Conservation (phyloP, 2,888 invertebrate genomes). For the Cryptus viduatorius region DNA sequence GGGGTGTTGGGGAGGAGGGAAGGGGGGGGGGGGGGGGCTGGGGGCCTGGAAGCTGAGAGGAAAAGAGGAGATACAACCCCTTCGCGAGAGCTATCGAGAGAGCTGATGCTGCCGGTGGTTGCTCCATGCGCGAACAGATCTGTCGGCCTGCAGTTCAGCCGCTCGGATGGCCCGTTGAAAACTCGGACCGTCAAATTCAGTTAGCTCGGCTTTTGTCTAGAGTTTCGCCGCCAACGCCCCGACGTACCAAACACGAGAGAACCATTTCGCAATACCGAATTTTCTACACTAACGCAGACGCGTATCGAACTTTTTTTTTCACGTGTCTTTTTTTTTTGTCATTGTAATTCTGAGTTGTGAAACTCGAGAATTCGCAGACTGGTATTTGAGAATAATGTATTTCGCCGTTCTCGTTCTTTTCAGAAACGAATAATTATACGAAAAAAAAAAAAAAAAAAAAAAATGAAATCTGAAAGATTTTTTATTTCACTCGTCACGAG, state of each 20-base stretch:
- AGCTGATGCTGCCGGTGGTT: background rate
- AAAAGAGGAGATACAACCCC: background rate
- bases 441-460: too few species aligned
- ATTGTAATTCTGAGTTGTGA: too few species aligned
- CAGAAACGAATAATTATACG: too few species aligned
- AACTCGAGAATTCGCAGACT: too few species aligned
- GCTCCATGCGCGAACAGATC: slow-evolving; percentile 25
- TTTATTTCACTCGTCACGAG: too few species aligned
- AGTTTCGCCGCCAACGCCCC: slow-evolving; percentile 66
- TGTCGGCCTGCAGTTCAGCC: slow-evolving; percentile 18
- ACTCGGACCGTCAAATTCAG: slow-evolving; percentile 75
- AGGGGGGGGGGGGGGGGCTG: background rate
- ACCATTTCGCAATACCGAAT: slow-evolving; percentile 51
- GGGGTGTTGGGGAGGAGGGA: background rate
- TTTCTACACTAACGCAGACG: too few species aligned
- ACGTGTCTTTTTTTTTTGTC: too few species aligned
- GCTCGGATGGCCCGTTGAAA: slow-evolving; percentile 59
- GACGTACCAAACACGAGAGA: slow-evolving; percentile 66
- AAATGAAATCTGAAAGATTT: too few species aligned
- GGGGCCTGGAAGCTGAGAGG: background rate
- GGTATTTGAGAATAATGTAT: too few species aligned
- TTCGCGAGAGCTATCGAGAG: slow-evolving; percentile 6
- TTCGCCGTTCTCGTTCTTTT: too few species aligned
- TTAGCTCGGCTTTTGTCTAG: slow-evolving; percentile 71
- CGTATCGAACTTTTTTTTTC: too few species aligned